Base-by-base conservation (phyloP, 2,888 invertebrate genomes). In the Rhogogaster chlorosoma region DNA sequence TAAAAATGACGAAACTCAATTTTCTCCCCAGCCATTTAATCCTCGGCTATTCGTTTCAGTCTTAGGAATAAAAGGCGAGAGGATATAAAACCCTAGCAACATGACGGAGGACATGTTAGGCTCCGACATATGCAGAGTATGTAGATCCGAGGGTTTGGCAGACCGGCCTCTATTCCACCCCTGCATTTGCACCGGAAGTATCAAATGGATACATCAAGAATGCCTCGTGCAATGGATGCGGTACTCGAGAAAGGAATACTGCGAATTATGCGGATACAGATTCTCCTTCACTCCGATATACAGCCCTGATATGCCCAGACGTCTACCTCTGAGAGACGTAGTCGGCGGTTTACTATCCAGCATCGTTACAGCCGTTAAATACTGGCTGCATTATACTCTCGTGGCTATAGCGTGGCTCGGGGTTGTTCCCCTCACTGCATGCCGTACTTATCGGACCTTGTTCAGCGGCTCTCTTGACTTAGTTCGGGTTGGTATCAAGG, bases 301-400 rank as follows among this genome's bases (percentile, higher is more conserved):
- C 94, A 98, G 99, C n/a, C 98, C 99, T 42, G 99, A 99, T 93
- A 99, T 99, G 99, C 99, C 99, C n/a, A 96, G 99, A 86, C 95
- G 99, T 86, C 94, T 99, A 90, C 99, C 99, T 0, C 94, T 99
- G 45, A 96, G 96, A 88, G 99, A 99, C 93, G 97, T 99, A 10
- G 95, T 98, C 0, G 97, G 97, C 73, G 99, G 99, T 2, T 94
- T 99, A 78, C 94, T 98, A 84, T 96, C 97, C 4, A 99, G 98
- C 29, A 96, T 99, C 45, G 97, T 97, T 3, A 98, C 98, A 70
- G 99, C 99, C 0, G 97, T 99, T 0, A 97, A 98, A 91, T 99
- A 98, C 93, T 99, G 99, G 99, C 94, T 99, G 32, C 99, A 99
- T 93, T 99, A 99, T 92, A 98, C 99, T 0, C 94, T 99, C 78